A percentile compares a stretch with the other conserved stretches of the same genome.
phyloP scores from a whole-genome alignment of 2,797 vertebrate species.

The Squalus acanthias region DNA sequence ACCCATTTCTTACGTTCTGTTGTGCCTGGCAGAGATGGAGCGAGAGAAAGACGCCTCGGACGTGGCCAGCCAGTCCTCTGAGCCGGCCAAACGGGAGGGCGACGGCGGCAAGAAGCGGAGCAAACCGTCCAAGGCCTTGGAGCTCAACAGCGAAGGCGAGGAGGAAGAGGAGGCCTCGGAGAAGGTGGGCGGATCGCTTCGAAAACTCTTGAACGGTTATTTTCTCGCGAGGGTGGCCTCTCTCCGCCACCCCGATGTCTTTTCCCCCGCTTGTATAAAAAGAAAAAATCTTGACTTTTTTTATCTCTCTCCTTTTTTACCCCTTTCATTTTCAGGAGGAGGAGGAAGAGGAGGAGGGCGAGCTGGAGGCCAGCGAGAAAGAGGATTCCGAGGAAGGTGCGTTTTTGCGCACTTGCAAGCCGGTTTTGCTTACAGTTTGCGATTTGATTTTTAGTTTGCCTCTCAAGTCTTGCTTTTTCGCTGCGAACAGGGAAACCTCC shows the following conservation, averaged over 20 bases:
- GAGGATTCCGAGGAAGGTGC: slow-evolving; percentile 85
- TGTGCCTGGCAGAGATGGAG: slow-evolving; percentile 57
- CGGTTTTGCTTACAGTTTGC: too few species aligned
- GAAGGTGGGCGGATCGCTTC: slow-evolving; percentile 64
- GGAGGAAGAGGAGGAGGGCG: slow-evolving; percentile 50
- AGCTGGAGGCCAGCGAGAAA: slow-evolving; percentile 67
- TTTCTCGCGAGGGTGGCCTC: too few species aligned
- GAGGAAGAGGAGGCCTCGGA: slow-evolving; percentile 73
- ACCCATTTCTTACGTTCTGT: background rate
- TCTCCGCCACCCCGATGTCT: too few species aligned
- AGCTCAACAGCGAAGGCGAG: slow-evolving; percentile 91
- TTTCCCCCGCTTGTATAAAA: too few species aligned
- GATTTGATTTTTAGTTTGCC: too few species aligned
- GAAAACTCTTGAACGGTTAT: slow-evolving; percentile 48
- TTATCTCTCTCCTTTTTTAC: too few species aligned
- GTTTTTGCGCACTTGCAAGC: background rate
- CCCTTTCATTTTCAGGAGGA: slow-evolving; percentile 41
- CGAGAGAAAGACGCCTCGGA: slow-evolving; percentile 65
- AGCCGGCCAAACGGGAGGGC: slow-evolving; percentile 71
- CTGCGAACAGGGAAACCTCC: too few species aligned
- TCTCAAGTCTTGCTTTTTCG: too few species aligned
- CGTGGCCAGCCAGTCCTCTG: slow-evolving; percentile 53
- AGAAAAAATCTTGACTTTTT: too few species aligned
- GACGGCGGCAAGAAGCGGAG: slow-evolving; percentile 64
- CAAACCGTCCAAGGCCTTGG: slow-evolving; percentile 72